Evolutionary conservation across 37 sponge, comb jelly and placozoan genomes (phyloP), one percentile per base, ranked within the genome.

Genomic region (Cliona cf. orientalis): DNA sequence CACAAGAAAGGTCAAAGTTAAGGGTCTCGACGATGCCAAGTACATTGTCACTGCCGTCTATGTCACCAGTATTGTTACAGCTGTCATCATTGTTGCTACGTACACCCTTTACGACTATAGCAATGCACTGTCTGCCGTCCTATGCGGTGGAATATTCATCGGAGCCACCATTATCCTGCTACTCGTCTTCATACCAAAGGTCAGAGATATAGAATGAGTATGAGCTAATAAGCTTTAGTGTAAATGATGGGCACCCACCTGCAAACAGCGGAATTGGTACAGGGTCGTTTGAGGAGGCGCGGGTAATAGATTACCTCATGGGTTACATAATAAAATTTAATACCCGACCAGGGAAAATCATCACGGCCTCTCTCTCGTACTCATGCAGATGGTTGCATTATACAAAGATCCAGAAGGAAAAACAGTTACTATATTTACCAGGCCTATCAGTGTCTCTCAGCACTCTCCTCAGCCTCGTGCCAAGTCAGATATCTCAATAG

Each of bases 1-100:
- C 31, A 85, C 64, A 21, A 58, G 78, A 5, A 85, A 76, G 40
- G 86, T 85, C 3, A 85, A 76, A 69, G 72, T 85, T 34, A 85
- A 85, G 37, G 86, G 86, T 14, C 71, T 85, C 32, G 63, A 77
- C 36, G 86, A 85, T 42, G 68, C 86, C 21, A 66, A 39, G 34
- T 85, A 58, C 42, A 68, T 85, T 19, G 77, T 71, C 25, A 78
- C 71, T 56, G 40, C 64, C 3, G 69, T 85, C 71, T 85, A 85
- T 31, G 42, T 85, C 71, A 85, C 78, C 1, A 70, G 72, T 26
- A 74, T 85, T 40, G 34, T 76, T 11, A 32, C 35, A 61, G 70
- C 61, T 42, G 71, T 76, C 3, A 68, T 58, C 1, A 69, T 85
- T 4, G 22, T 76, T 9, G 35, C 62, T 17, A 26, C 45, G 41